Evolutionary conservation across 2,797 vertebrate genomes (phyloP), one percentile per base, ranked within the genome.

Genomic region (Amazona ochrocephala): DNA sequence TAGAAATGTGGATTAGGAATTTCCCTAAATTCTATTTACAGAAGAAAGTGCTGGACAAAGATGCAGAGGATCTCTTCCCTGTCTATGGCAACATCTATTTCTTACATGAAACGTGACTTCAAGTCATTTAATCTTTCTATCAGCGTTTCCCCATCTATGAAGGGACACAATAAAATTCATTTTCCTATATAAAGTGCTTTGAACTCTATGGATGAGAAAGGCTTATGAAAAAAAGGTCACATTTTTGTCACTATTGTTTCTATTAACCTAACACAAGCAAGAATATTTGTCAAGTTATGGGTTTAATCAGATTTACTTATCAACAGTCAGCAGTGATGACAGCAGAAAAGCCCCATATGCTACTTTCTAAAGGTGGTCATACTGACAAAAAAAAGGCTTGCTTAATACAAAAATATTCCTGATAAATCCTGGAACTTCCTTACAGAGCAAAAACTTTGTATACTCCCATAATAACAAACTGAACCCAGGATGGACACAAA

Each of bases 11-110:
- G 41, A 90, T 71, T 73, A 88, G 74, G 89, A 94, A 78, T 90
- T 89, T 91, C 93, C 85, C 64, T 62, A 64, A 94, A 47, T 86
- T 92, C 90, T 95, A 67, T 94, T 93, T 93, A 93, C 30, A 79
- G 86, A 92, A 95, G 71, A 72, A 93, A 88, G 51, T n/a, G 21
- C 29, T 9, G 8, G 34, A 75, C 8, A 5, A 79, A 85, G 61
- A 87, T 74, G 61, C 67, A 84, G 47, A 83, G 32, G 27, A 82
- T 90, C 66, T 89, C 72, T 54, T 89, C 47, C 51, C 53, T n/a
- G 27, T 50, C 39, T 61, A 61, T 19, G 41, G 41, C 24, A 74
- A 82, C 67, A 82, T 50, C 22, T 65, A 34, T 61, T 94, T 74
- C 68, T 61, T 56, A 71, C 0, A 0, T 47, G 56, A 82, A 95